Evolutionary conservation across 2,113 vertebrate genomes (phyloP).

Genomic region (Seriola rivoliana): DNA sequence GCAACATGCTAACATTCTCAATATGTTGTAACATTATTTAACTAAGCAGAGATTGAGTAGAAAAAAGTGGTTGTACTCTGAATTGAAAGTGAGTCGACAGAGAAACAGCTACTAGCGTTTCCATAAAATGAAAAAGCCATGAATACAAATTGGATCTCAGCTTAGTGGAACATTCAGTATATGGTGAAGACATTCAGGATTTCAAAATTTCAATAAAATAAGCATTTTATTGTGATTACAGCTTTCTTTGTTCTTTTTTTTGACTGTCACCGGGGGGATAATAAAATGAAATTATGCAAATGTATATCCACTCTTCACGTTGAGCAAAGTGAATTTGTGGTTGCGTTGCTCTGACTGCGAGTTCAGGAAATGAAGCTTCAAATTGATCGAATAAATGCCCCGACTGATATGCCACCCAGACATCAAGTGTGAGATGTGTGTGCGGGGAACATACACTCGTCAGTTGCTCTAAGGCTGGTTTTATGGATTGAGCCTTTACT

Average conservation of each 20-base stretch:
- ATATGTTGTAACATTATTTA: neutral
- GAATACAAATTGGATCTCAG: conserved; percentile 74
- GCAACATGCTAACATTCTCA: neutral
- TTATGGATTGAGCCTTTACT: conserved; percentile 62
- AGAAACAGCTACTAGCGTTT: conserved; percentile 53
- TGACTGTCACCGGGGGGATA: conserved; percentile 21
- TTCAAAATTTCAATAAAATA: conserved; percentile 46
- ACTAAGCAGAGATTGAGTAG: neutral
- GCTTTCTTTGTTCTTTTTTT: conserved; percentile 27
- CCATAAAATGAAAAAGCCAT: conserved; percentile 61
- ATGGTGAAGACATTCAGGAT: conserved; percentile 31
- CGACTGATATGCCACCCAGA: conserved; percentile 10
- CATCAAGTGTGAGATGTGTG: conserved; percentile 24
- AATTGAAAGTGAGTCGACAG: conserved; percentile 58
- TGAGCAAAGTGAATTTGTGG: conserved; percentile 39
- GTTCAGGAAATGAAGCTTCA: conserved; percentile 41
- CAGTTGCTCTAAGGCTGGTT: conserved; percentile 41
- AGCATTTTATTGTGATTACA: conserved; percentile 50
- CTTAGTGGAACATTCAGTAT: conserved; percentile 53
- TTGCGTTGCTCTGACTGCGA: neutral
- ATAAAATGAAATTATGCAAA: conserved; percentile 56
- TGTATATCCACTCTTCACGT: conserved; percentile 4
- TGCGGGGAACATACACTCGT: conserved; percentile 21
- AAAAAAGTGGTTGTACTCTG: conserved; percentile 5
- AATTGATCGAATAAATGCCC: conserved; percentile 44